Percentiles rank a stretch among this genome's conserved stretches.
Evolutionary conservation across 2,888 invertebrate genomes (phyloP).

Genomic region (Oxystoma pomonae): DNA sequence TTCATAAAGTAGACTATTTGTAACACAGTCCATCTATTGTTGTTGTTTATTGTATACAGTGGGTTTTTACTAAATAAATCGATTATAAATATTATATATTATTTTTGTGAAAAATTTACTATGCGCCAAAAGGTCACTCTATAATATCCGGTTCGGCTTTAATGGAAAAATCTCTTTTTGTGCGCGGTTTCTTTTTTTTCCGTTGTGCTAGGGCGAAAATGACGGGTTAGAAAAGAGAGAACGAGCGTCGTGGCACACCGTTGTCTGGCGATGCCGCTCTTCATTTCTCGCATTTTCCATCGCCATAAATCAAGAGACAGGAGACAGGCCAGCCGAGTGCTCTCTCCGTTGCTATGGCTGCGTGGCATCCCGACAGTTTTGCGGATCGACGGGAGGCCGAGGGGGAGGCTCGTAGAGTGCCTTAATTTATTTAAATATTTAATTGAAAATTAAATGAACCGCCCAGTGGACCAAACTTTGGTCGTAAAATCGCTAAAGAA

Average conservation of each 20-base stretch:
- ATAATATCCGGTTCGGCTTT: background rate
- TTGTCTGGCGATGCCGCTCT: conserved; percentile 42
- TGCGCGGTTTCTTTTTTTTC: background rate
- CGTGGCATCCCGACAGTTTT: conserved; percentile 51
- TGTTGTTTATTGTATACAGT: no score
- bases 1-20: no score
- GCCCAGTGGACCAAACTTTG: no score
- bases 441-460: no score
- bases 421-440: no score
- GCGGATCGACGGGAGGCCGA: conserved; percentile 28
- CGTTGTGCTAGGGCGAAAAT: background rate
- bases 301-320: conserved; percentile 52
- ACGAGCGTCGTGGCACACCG: background rate
- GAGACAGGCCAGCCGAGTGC: conserved; percentile 50
- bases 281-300: conserved; percentile 53
- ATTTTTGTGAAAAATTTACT: no score
- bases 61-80: no score
- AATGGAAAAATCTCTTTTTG: background rate
- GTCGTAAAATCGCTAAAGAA: no score
- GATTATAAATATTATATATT: no score
- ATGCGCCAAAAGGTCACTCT: background rate
- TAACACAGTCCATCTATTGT: no score
- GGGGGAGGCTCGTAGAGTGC: conserved; percentile 10
- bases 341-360: conserved; percentile 51
- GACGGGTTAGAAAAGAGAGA: background rate